Conservation (phyloP, 2,888 invertebrate genomes). For the Odontocerum albicorne region DNA sequence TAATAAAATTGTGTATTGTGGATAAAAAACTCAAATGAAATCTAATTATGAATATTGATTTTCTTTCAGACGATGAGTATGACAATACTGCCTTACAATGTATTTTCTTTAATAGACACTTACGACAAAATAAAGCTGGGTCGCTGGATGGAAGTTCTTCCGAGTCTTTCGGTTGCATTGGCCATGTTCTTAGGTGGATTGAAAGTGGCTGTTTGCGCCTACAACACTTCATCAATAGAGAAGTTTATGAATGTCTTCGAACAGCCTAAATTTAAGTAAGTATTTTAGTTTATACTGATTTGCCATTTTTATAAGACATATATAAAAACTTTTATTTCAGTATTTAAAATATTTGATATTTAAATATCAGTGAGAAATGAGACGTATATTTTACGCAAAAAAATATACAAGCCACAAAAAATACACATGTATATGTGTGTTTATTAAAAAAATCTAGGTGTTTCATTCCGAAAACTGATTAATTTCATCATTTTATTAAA, state of each 20-base stretch:
- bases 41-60: not conserved
- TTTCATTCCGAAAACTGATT: no score
- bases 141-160: slow-evolving; percentile 29
- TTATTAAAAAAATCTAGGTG: no score
- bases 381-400: no score
- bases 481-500: no score
- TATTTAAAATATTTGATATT: not conserved
- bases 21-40: no score
- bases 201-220: slow-evolving; percentile 26
- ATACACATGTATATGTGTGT: no score
- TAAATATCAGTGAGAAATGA: no score
- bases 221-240: slow-evolving; percentile 19
- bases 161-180: slow-evolving; percentile 27
- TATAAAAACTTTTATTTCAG: not conserved
- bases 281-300: no score
- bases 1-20: no score
- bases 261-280: slow-evolving; percentile 13
- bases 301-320: no score
- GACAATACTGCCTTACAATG: slow-evolving; percentile 29
- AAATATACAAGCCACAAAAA: no score
- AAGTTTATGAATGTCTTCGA: slow-evolving; percentile 21
- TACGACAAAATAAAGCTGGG: slow-evolving; percentile 21
- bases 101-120: slow-evolving; percentile 26
- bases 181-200: slow-evolving; percentile 31
- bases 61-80: slow-evolving; percentile 20